phyloP scores from a whole-genome alignment of 2,797 vertebrate genomes.

The Heterohyrax brucei region DNA sequence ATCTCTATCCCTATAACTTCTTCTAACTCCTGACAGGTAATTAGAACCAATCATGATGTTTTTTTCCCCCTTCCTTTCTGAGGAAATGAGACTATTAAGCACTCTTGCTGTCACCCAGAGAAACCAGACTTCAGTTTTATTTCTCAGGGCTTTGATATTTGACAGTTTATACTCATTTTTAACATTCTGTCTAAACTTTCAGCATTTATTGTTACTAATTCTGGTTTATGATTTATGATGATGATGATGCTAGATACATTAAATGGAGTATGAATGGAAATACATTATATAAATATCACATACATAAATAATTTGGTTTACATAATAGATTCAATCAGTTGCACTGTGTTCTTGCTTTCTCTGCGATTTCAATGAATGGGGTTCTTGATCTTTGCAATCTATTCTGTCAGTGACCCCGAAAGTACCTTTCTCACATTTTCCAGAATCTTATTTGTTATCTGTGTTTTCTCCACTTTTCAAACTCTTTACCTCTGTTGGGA shows the following conservation, averaged over 20 bases:
- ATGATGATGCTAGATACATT: not conserved
- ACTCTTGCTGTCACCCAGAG: not conserved
- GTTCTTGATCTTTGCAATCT: not conserved
- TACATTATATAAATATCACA: not conserved
- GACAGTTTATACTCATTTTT: not conserved
- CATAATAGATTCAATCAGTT: not conserved
- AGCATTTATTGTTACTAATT: not conserved
- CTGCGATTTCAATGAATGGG: not conserved
- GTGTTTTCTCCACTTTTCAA: not conserved
- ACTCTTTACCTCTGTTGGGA: not conserved
- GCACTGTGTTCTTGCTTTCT: not conserved
- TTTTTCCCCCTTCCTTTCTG: not conserved
- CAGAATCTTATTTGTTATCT: not conserved
- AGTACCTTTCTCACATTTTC: slow-evolving; percentile 10
- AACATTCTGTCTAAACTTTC: not conserved
- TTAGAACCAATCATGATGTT: not conserved
- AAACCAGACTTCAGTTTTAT: not conserved
- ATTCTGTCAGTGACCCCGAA: not conserved
- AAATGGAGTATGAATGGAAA: not conserved
- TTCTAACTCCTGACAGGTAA: slow-evolving; percentile 46
- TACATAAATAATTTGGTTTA: not conserved
- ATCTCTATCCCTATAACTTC: not conserved
- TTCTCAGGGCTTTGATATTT: not conserved
- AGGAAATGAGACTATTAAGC: not conserved
- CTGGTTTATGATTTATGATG: not conserved